Evolutionary conservation across 1,140 invertebrate genomes (phyloP).

Genomic region (Bradysia coprophila): DNA sequence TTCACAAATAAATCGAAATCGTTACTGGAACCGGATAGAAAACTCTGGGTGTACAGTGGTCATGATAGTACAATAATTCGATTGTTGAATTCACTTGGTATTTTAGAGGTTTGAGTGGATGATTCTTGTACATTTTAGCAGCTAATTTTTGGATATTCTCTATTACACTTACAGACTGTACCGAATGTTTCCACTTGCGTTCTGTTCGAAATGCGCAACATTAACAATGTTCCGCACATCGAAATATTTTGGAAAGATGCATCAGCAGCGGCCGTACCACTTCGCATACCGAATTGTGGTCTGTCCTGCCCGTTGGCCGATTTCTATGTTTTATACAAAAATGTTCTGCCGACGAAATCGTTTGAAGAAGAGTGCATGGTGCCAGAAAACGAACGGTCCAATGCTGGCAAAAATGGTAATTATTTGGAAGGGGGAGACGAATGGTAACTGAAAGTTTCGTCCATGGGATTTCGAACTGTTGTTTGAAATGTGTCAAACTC

Average conservation of each 20-base stretch:
- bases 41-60: neutral
- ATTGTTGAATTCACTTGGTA: neutral
- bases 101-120: constrained; percentile 9
- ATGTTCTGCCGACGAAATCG: constrained; percentile 34
- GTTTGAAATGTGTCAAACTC: no score
- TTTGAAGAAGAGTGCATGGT: constrained; percentile 29
- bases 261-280: constrained; percentile 25
- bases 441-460: no score
- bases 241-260: constrained; percentile 44
- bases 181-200: no score
- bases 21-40: neutral
- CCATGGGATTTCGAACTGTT: no score
- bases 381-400: no score
- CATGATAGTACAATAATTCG: neutral
- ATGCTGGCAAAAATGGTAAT: no score
- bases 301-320: constrained; percentile 33
- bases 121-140: no score
- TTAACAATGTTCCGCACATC: constrained; percentile 17
- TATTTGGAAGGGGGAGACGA: no score
- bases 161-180: no score
- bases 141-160: no score
- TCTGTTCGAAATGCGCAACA: constrained; percentile 43
- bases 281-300: constrained; percentile 37
- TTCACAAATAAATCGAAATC: neutral
- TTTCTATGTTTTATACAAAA: constrained; percentile 29